Evolutionary conservation across 2,888 invertebrate genomes (phyloP), one percentile per base, ranked within the genome.

Genomic region (Epirrita christyi): DNA sequence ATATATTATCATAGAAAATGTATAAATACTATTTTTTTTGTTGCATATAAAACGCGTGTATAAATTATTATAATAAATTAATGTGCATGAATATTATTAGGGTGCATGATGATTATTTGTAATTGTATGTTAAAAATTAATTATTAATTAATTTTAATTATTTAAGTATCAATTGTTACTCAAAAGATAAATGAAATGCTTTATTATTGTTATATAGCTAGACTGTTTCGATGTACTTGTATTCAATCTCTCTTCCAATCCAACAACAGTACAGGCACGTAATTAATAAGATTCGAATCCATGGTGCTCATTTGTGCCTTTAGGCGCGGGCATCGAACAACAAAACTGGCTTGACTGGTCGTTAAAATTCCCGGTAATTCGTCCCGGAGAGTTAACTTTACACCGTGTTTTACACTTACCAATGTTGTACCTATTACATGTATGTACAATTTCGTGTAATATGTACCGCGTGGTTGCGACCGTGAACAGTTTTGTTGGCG

Each of bases 281-380:
- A 62, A 64, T 58, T 62, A 62, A 60, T 58, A 54, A 59, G 47
- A 57, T 59, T 55, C 40, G 55, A 51, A 46, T 49, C 34, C 29
- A 11, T 28, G 29, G 54, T 13, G 44, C 48, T 75, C 76, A 75
- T 78, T 82, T 78, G 73, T 73, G 78, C 77, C 76, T 75, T 73
- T 71, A 71, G 73, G 75, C 76, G 75, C 75, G 71, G 69, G 72
- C 70, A 70, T 73, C 76, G 70, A 68, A 72, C 66, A 75, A 64
- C 75, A 63, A 73, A 85, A 85, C 86, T 73, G 68, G 85, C 81
- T 64, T 63, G 75, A 80, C 83, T 72, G 80, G 83, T 86, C 79
- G 81, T 82, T 84, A 80, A 81, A 80, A 83, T 87, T 83, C 86
- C 77, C 79, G 70, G 75, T 80, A 81, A 86, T 85, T 83, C 80